phyloP scores from a whole-genome alignment of 2,797 vertebrate genomes.

The Leptoclinus maculatus region DNA sequence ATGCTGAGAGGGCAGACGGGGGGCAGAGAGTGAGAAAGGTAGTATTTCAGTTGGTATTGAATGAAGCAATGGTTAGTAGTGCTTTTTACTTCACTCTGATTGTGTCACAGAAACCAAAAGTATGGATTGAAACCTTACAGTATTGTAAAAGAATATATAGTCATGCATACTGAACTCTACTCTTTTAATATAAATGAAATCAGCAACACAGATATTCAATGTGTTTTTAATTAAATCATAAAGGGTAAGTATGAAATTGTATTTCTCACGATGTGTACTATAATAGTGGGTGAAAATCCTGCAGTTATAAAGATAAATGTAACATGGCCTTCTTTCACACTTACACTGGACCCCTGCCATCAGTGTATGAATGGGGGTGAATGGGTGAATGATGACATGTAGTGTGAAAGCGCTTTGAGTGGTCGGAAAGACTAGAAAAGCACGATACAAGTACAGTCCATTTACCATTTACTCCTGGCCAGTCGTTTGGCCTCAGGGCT shows the following conservation, averaged over 20 bases:
- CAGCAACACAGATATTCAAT: neutral
- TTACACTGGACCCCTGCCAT: neutral
- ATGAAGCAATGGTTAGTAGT: neutral
- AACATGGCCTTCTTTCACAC: neutral
- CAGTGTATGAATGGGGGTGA: no score
- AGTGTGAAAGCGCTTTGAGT: no score
- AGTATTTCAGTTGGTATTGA: neutral
- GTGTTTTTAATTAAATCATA: no score
- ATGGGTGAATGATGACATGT: no score
- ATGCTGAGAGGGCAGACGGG: neutral
- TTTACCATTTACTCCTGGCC: neutral
- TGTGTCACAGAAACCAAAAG: neutral
- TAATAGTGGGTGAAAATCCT: no score
- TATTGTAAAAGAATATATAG: neutral
- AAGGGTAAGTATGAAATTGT: no score
- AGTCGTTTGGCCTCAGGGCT: neutral
- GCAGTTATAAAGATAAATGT: neutral
- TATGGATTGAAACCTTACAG: neutral
- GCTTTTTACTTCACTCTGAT: neutral
- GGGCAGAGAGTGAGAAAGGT: neutral
- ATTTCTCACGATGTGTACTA: no score
- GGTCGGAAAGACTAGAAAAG: no score
- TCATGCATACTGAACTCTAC: neutral
- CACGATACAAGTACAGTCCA: no score
- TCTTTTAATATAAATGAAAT: neutral